Base-by-base conservation (phyloP, 2,113 vertebrate genomes). In the Taurulus bubalis region DNA sequence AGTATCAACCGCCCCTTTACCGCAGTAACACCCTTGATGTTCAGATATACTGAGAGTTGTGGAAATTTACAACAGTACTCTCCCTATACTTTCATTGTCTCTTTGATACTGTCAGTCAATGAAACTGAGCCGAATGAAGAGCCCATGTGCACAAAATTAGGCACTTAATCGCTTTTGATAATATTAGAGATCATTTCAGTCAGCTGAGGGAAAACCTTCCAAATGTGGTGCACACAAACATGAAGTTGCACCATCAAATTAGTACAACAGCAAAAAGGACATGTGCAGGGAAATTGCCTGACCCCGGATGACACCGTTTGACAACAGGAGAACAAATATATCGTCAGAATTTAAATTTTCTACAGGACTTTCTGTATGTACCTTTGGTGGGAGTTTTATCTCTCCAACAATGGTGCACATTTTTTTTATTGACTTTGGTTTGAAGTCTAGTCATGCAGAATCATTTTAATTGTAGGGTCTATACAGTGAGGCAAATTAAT, bases 1-100 rank as follows among this genome's bases (percentile, higher is more conserved):
- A 81, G 42, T 51, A 38, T 5, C 26, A 40, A 40, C 71, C 62
- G 70, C 92, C 90, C 89, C 66, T 87, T 30, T 0, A 14, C 59
- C 24, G 26, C 11, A 59, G 5, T n/a, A 73, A 4, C 65, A 40
- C 22, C 6, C 16, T 0, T 1, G 2, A 8, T 49, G 28, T 36
- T 55, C n/a, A 24, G 32, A 2, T 26, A 2, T 7, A 8, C 28
- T 56, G 20, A 53, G 12, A 79, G 40, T 9, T 62, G 53, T 87
- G 77, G 79, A 89, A 87, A 78, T 66, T 75, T 83, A 38, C 72
- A 65, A 1, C 69, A 64, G 42, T 62, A 1, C 10, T 28, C 64
- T 66, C 49, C 12, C 18, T 26, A 0, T 40, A 24, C 10, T 28
- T 36, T 38, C 3, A 49, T 8, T 28, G 5, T 30, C 30, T 62